Conservation (phyloP, 2,113 vertebrate genomes). For the Salvator merianae region DNA sequence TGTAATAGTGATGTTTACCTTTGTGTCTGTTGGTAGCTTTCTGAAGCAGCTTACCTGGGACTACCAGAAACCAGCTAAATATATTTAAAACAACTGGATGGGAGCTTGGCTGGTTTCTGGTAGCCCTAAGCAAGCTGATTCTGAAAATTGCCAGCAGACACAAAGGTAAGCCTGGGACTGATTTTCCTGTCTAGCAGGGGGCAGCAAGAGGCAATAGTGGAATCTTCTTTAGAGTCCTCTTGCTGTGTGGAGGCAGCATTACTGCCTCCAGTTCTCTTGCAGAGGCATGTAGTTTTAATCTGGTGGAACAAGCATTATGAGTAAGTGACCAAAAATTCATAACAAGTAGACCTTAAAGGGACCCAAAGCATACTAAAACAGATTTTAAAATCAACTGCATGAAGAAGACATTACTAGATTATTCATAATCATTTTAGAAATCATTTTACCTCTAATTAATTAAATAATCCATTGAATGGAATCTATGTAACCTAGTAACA, state of each 20-base stretch:
- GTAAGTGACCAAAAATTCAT: constrained; percentile 28
- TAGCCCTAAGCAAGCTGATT: too few species aligned
- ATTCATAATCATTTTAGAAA: constrained; percentile 26
- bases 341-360: constrained; percentile 28
- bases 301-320: constrained; percentile 15
- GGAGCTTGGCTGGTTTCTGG: too few species aligned
- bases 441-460: constrained; percentile 6
- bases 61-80: too few species aligned
- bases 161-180: too few species aligned
- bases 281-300: neutral
- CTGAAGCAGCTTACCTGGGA: too few species aligned
- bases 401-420: constrained; percentile 32
- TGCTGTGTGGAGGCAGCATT: constrained; percentile 7
- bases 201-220: too few species aligned
- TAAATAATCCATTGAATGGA: constrained; percentile 12
- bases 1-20: too few species aligned
- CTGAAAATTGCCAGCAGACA: too few species aligned
- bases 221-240: too few species aligned
- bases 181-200: too few species aligned
- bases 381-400: constrained; percentile 18
- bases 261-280: constrained; percentile 18
- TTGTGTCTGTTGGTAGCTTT: too few species aligned
- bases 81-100: too few species aligned
- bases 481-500: neutral
- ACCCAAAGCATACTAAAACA: constrained; percentile 26